A percentile compares a stretch with the other conserved stretches of the same genome.
Conservation (phyloP, 2,797 vertebrate genomes). For the Tangara arthus region DNA sequence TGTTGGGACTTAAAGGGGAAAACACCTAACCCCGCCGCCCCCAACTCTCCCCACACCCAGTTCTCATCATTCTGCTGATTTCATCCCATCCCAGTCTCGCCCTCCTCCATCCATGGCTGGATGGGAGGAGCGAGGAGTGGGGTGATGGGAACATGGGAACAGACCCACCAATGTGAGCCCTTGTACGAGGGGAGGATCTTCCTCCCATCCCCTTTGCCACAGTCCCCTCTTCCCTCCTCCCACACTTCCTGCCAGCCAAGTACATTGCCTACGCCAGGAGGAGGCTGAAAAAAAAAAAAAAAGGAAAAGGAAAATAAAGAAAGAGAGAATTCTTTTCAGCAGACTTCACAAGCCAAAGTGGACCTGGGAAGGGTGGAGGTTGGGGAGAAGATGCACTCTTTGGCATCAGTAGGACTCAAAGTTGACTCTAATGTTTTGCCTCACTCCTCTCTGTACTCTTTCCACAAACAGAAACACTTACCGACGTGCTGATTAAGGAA, state of each 20-base stretch:
- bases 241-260: neutral
- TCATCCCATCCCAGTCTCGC: neutral
- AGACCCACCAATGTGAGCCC: neutral
- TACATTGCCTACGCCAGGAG: neutral
- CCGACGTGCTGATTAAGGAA: neutral
- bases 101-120: neutral
- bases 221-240: neutral
- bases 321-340: neutral
- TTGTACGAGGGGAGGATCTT: neutral
- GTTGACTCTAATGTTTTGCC: neutral
- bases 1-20: neutral
- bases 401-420: neutral
- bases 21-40: fast-evolving
- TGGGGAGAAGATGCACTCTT: neutral
- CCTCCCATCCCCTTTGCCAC: neutral
- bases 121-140: neutral
- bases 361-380: fast-evolving
- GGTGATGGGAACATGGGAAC: neutral
- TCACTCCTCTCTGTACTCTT: neutral
- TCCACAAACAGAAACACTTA: neutral
- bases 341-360: neutral
- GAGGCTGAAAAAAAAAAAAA: neutral
- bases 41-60: neutral
- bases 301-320: neutral
- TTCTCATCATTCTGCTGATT: neutral